Evolutionary conservation across 2,888 invertebrate species (phyloP), one percentile per base, ranked within the genome.

Genomic region (Asteroscopus sphinx): DNA sequence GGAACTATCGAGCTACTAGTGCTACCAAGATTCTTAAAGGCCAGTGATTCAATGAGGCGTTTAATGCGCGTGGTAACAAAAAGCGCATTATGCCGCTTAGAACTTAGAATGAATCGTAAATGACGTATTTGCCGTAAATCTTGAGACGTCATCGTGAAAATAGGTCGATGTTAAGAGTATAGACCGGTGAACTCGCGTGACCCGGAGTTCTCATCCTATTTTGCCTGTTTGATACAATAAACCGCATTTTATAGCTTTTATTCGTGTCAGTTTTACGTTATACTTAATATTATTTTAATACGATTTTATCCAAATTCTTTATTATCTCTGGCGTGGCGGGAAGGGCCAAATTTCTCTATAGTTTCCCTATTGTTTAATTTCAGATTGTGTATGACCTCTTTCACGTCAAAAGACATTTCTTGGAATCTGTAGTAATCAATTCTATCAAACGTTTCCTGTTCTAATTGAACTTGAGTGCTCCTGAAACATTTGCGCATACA

Each of bases 151-250:
- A 53, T 49, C 48, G 47, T 58, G 57, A 35, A 77, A 70, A 61
- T 74, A 49, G 78, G 77, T 70, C 72, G 56, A 54, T 54, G 54
- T 63, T 60, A 54, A 60, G 61, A 48, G 63, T 39, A 42, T 55
- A 71, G 58, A 64, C 64, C 57, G 51, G 42, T 53, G 42, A 42
- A 47, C 66, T 56, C 56, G 44, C 54, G 55, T 69, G 68, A 63
- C 68, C 68, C 63, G 57, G 61, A 64, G 70, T 65, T 55, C 44
- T 59, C 57, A 48, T 49, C 45, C 57, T 65, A 68, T 67, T 63
- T 56, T 45, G 46, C 57, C 51, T 48, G 44, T 59, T 68, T 51
- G 56, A 65, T 61, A 54, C 16, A 26, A 61, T 65, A 55, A 72
- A 35, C 36, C 12, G 21, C 41, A 36, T 6, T 72, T 61, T 58